A percentile compares a stretch with the other conserved stretches of the same genome.
These are phyloP conservation scores for Spodoptera picta DNA, from an alignment of 2,888 invertebrate species.

Conservation along the genomic window DNA sequence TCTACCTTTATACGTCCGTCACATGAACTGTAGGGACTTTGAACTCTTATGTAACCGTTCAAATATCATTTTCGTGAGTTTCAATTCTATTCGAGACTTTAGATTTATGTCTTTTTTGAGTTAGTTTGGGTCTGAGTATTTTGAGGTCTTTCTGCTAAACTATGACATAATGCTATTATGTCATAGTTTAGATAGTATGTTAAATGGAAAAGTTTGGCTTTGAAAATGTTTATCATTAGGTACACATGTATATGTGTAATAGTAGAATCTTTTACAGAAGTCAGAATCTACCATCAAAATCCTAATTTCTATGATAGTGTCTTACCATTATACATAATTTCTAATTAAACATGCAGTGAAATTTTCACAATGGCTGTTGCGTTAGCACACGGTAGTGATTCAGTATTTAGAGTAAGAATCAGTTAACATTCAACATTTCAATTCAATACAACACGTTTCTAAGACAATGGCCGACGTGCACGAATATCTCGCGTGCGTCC, in stretches of 20 bases:
- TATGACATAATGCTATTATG: no score
- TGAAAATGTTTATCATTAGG: no score
- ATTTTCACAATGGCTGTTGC: neutral
- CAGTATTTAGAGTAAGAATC: slow-evolving; percentile 23
- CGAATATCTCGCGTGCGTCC: slow-evolving; percentile 27
- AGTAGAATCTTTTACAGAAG: no score
- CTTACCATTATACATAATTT: no score
- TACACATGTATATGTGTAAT: no score
- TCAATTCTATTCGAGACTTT: neutral
- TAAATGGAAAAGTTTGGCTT: no score
- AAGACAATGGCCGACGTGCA: slow-evolving; percentile 23
- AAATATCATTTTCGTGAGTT: slow-evolving; percentile 24
- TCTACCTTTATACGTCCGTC: slow-evolving; percentile 59
- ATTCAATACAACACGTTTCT: slow-evolving; percentile 13
- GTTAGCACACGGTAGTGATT: slow-evolving; percentile 2
- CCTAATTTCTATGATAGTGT: no score
- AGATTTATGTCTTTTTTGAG: slow-evolving; percentile 5
- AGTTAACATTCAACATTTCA: slow-evolving; percentile 13
- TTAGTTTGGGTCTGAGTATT: neutral
- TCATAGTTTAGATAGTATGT: no score
- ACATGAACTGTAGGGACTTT: slow-evolving; percentile 50
- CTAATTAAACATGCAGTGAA: no score
- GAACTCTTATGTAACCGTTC: slow-evolving; percentile 29
- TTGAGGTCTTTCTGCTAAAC: neutral
- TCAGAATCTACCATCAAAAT: no score